phyloP scores from a whole-genome alignment of 2,113 vertebrate genomes.

The Xerus inauris region DNA sequence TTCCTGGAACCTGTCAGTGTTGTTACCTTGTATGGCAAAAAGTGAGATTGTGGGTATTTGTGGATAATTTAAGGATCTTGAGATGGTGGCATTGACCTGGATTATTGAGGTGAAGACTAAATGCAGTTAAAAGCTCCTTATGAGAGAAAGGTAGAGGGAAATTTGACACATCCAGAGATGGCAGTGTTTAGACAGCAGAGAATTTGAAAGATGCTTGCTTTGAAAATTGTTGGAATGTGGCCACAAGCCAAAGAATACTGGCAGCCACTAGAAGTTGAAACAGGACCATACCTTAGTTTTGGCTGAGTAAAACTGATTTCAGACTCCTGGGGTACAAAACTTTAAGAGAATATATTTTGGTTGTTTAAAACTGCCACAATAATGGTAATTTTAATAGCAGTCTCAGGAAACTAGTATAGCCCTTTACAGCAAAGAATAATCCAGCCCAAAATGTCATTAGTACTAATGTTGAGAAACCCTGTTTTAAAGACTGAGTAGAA shows the following conservation, averaged over 20 bases:
- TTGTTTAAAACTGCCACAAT: slow-evolving; percentile 32
- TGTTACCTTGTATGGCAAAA: not conserved
- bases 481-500: not conserved
- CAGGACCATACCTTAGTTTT: not conserved
- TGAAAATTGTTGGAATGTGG: not conserved
- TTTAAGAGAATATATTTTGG: not conserved
- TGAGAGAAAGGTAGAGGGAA: not conserved
- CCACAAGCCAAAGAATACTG: not conserved
- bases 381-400: slow-evolving; percentile 16
- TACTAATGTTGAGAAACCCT: not conserved
- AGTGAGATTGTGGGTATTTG: not conserved
- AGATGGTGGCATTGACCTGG: not conserved
- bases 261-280: not conserved
- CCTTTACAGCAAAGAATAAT: not conserved
- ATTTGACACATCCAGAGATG: not conserved
- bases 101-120: not conserved
- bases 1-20: not conserved
- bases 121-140: not conserved
- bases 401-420: not conserved
- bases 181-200: not conserved
- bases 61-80: not conserved
- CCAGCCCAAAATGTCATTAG: not conserved
- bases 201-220: not conserved
- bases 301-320: not conserved
- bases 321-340: not conserved